These are phyloP conservation scores for Amyelois transitella DNA, from an alignment of 1,140 invertebrate genomes.

Conservation along the genomic window DNA sequence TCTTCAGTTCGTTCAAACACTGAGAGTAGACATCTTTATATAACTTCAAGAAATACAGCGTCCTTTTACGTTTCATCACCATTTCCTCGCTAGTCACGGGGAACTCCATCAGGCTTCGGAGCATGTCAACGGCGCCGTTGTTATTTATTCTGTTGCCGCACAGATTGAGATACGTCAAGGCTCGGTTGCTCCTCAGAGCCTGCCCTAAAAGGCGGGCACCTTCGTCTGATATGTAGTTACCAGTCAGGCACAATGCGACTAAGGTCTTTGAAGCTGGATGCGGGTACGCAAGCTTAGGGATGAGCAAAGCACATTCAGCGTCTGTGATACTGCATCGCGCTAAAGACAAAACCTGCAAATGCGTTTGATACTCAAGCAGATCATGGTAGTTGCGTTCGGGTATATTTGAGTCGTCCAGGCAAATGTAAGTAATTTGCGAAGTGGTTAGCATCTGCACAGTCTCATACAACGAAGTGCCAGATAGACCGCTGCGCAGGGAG, in stretches of 20 bases:
- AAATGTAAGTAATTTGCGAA: slow-evolving; percentile 24
- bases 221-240: slow-evolving; percentile 18
- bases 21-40: slow-evolving; percentile 11
- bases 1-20: slow-evolving; percentile 7
- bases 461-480: slow-evolving; percentile 16
- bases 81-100: slow-evolving; percentile 17
- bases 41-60: slow-evolving; percentile 12
- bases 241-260: slow-evolving; percentile 9
- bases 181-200: slow-evolving; percentile 21
- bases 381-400: slow-evolving; percentile 14
- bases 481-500: slow-evolving; percentile 11
- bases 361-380: slow-evolving; percentile 13
- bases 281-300: slow-evolving; percentile 15
- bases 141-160: slow-evolving; percentile 19
- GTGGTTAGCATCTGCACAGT: slow-evolving; percentile 12
- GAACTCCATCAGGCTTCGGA: slow-evolving; percentile 19
- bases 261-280: slow-evolving; percentile 19
- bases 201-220: slow-evolving; percentile 14
- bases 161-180: slow-evolving; percentile 23
- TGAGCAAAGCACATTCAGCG: slow-evolving; percentile 11
- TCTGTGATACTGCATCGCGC: slow-evolving; percentile 22
- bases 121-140: slow-evolving; percentile 12
- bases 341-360: slow-evolving; percentile 16
- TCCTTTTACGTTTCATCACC: slow-evolving; percentile 8
- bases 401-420: slow-evolving; percentile 24